Evolutionary conservation across 1,140 invertebrate species (phyloP), one percentile per base, ranked within the genome.

Genomic region (Leptinotarsa undecemlineata): DNA sequence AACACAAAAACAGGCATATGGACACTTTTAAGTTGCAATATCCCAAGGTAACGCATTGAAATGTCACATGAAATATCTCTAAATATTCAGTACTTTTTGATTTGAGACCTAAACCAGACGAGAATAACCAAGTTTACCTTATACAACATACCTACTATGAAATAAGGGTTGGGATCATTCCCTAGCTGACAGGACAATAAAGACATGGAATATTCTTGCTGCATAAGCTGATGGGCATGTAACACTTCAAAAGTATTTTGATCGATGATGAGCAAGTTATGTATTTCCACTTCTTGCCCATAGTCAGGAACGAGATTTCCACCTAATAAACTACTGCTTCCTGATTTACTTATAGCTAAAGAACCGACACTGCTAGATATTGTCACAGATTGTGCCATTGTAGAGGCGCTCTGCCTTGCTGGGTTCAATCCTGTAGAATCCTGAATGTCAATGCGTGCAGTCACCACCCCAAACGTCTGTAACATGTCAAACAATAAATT

Each of bases 201-300:
- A 26, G 95, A 95, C 76, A 97, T 88, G 8, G 95, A 95, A 85
- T 94, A 97, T 85, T 99, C 97, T 71, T 91, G 92, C 1, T 91
- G 89, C 88, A 95, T 92, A 76, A 99, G 90, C 79, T 97, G 95
- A 86, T 99, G 95, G 3, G 95, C 91, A 86, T 98, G 96, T n/a
- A 98, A 86, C 20, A 97, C 94, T 89, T 98, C 96, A 85, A 98
- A 98, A 0, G 98, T 99, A 84, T 98, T 96, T 82, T 99, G 96
- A 88, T 99, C 96, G 74, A 99, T 92, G 42, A 99, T 89, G 4
- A 99, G 88, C 51, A 99, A 88, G 86, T 95, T 98, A 84, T 98
- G 93, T 15, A 97, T 90, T 86, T 99, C 97, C 17, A 97, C 89
- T 86, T 98, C 96, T 84, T 94, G 91, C 0, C 93, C 93, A 78